Conservation (phyloP, 2,888 invertebrate species). For the Eupithecia subumbrata region DNA sequence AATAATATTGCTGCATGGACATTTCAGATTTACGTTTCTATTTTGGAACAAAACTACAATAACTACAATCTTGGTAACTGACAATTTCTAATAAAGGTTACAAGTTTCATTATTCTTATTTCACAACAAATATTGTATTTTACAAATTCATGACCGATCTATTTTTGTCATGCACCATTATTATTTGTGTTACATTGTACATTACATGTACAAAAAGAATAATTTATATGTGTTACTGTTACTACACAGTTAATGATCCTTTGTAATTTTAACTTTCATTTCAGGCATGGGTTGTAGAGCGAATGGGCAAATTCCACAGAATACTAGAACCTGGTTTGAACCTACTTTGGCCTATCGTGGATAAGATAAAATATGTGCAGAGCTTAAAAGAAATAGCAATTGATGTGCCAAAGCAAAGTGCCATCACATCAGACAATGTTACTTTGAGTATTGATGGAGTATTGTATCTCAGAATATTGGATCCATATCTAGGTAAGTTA, state of each 20-base stretch:
- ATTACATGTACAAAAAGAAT: too few relatives aligned
- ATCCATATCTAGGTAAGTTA: constrained; percentile 92
- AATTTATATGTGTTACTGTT: too few relatives aligned
- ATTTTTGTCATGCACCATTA: neutral
- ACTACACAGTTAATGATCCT: neutral
- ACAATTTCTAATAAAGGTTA: neutral
- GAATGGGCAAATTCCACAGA: constrained; percentile 98
- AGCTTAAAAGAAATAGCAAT: constrained; percentile 99
- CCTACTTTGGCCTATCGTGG: constrained; percentile 94
- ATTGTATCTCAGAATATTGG: constrained; percentile 95
- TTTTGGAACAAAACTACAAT: neutral
- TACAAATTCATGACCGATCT: neutral
- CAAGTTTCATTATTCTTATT: neutral
- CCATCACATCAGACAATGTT: constrained; percentile 99
- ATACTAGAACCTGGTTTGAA: constrained; percentile 98
- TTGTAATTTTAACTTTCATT: neutral
- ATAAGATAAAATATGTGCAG: constrained; percentile 98
- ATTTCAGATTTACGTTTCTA: neutral
- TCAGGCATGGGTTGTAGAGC: constrained; percentile 97
- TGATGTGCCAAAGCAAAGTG: constrained; percentile 99
- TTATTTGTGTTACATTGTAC: neutral
- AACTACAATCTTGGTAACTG: neutral
- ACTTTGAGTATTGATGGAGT: constrained; percentile 98
- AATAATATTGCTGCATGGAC: neutral
- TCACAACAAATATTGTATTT: neutral